phyloP scores from a whole-genome alignment of 2,797 vertebrate genomes.

The Aplochiton taeniatus region DNA sequence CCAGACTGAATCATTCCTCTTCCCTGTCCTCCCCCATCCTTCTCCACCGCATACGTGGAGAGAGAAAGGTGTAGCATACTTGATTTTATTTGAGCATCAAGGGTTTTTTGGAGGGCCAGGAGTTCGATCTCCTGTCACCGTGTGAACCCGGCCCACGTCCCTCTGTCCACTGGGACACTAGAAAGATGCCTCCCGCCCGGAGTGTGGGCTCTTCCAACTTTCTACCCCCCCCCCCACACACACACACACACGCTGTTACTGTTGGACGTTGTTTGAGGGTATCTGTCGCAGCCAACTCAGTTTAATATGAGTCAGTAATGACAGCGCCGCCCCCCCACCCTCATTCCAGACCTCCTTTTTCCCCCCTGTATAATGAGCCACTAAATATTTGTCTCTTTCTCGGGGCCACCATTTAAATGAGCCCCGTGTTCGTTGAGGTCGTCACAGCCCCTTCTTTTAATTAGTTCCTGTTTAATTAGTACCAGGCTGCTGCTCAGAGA shows the following conservation, averaged over 20 bases:
- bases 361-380: conserved; percentile 57
- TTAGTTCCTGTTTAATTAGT: conserved; percentile 34
- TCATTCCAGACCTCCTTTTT: conserved; percentile 26
- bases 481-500: conserved; percentile 16
- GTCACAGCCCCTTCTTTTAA: conserved; percentile 37
- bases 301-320: conserved; percentile 60
- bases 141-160: no score
- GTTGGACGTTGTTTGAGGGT: conserved; percentile 61
- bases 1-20: no score
- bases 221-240: conserved; percentile 32
- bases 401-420: conserved; percentile 46
- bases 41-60: no score
- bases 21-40: no score
- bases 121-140: no score
- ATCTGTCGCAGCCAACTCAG: conserved; percentile 52
- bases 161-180: no score
- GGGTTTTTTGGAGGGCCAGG: no score
- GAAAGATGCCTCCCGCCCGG: no score
- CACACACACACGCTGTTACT: conserved; percentile 29
- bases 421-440: conserved; percentile 20
- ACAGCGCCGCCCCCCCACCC: conserved; percentile 45
- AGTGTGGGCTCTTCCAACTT: conserved; percentile 22
- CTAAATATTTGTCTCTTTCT: conserved; percentile 67
- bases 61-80: no score
- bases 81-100: no score